Conservation (phyloP, 2,797 vertebrate genomes). For the Poeciliopsis turneri region DNA sequence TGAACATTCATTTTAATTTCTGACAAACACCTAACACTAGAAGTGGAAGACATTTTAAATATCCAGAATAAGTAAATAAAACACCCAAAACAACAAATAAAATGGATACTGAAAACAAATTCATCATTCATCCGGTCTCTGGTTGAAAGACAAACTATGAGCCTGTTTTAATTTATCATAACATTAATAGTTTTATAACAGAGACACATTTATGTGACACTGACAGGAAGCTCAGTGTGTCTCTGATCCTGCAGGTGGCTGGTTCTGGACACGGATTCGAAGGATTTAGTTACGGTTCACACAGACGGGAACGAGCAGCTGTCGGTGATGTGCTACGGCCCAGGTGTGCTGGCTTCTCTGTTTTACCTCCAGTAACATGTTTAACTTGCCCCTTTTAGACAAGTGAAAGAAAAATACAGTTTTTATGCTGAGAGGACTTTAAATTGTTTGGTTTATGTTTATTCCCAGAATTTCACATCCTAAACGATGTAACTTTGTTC, state of each 20-base stretch:
- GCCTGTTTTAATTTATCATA: too few species aligned
- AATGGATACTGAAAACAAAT: too few species aligned
- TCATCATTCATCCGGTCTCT: too few species aligned
- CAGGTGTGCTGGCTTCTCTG: constrained; percentile 79
- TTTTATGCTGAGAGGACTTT: neutral
- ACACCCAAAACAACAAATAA: too few species aligned
- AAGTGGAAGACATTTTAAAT: too few species aligned
- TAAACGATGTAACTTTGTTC: constrained; percentile 13
- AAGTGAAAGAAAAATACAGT: neutral
- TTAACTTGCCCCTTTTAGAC: neutral
- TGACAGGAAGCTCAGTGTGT: constrained; percentile 12
- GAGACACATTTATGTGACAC: neutral
- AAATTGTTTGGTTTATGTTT: neutral
- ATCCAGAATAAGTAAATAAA: too few species aligned
- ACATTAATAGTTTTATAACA: too few species aligned
- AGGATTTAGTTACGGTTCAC: constrained; percentile 96
- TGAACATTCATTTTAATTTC: too few species aligned
- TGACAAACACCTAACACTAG: too few species aligned
- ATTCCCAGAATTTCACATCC: neutral
- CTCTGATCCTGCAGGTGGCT: constrained; percentile 89
- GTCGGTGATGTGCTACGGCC: constrained; percentile 92
- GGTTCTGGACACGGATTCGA: constrained; percentile 96
- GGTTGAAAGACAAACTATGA: too few species aligned
- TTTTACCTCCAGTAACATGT: neutral
- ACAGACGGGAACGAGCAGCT: constrained; percentile 98